Evolutionary conservation across 2,113 vertebrate genomes (phyloP).

Genomic region (Nicator chloris): DNA sequence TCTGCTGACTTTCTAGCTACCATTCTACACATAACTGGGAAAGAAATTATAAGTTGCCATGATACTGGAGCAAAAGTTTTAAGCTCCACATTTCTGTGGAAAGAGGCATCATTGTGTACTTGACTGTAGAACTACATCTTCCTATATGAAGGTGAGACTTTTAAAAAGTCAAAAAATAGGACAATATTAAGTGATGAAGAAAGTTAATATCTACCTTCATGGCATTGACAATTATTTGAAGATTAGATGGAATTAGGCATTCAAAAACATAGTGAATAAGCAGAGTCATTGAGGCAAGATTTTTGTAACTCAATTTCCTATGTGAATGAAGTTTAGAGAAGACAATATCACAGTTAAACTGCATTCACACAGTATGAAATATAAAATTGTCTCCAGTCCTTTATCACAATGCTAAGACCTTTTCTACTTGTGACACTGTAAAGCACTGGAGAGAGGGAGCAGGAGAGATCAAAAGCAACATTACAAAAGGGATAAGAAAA

Average conservation of each 20-base stretch:
- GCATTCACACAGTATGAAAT: not conserved
- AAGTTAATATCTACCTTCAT: not conserved
- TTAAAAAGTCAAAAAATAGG: fast-evolving
- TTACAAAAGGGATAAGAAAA: not conserved
- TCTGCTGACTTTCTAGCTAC: not conserved
- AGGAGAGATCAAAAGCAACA: not conserved
- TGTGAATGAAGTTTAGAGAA: not conserved
- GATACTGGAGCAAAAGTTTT: not conserved
- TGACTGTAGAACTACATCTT: not conserved
- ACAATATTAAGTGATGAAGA: not conserved
- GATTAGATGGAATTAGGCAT: not conserved
- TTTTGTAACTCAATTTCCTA: not conserved
- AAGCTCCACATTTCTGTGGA: not conserved
- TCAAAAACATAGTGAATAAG: not conserved
- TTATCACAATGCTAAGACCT: not conserved
- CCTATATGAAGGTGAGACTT: not conserved
- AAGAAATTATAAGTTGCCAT: not conserved
- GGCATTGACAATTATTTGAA: not conserved
- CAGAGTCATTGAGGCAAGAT: not conserved
- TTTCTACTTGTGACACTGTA: not conserved
- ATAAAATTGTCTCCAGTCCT: not conserved
- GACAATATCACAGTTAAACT: not conserved
- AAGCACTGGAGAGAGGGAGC: not conserved
- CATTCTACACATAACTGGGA: not conserved
- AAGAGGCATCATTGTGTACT: not conserved